Evolutionary conservation across 2,113 vertebrate genomes (phyloP).

Genomic region (Galbula dea): DNA sequence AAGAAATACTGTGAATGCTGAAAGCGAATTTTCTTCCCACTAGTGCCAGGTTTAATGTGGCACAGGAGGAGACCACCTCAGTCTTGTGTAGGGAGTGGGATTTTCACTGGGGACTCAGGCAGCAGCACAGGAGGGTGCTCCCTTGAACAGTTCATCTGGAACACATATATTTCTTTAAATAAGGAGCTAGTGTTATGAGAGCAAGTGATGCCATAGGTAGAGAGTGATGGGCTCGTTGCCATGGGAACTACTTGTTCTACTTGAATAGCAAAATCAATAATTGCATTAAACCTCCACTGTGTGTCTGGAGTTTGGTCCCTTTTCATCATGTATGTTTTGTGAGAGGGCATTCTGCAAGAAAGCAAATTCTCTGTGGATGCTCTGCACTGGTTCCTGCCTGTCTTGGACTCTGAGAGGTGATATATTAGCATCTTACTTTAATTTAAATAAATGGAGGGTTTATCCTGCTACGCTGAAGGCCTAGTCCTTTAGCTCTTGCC

Average conservation of each 20-base stretch:
- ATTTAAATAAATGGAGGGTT: neutral
- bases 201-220: neutral
- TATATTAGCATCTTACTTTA: neutral
- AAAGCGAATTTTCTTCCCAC: neutral
- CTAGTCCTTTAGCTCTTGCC: neutral
- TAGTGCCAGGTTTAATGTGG: neutral
- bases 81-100: accelerated
- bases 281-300: conserved; percentile 13
- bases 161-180: neutral
- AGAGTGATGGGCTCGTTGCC: conserved; percentile 36
- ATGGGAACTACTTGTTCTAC: conserved; percentile 53
- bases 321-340: neutral
- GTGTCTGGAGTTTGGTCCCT: conserved; percentile 19
- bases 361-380: neutral
- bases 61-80: neutral
- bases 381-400: neutral
- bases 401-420: accelerated
- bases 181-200: neutral
- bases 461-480: neutral
- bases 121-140: accelerated
- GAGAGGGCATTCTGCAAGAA: neutral
- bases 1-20: neutral
- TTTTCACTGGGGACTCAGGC: neutral
- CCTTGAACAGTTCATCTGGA: neutral
- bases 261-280: conserved; percentile 64